Percentiles rank a stretch among this genome's conserved stretches.
phyloP scores from a whole-genome alignment of 2,888 invertebrate species.

The Ochlodes sylvanus region DNA sequence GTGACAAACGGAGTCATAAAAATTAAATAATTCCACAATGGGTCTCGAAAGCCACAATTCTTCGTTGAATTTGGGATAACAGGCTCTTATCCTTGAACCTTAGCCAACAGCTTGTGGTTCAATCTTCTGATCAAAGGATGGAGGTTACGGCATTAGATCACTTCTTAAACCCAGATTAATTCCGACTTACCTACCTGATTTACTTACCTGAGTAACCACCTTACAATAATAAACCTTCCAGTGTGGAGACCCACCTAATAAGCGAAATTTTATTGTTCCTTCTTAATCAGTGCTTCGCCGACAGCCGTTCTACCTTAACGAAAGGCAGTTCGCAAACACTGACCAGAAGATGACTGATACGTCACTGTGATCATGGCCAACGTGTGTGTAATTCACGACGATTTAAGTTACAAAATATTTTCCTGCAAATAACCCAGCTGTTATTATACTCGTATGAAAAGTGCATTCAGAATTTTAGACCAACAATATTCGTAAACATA shows the following conservation, averaged over 20 bases:
- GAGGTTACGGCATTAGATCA: no score
- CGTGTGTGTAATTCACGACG: not conserved
- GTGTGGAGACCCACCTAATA: no score
- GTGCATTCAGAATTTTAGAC: not conserved
- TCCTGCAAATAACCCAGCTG: not conserved
- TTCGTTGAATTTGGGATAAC: not conserved
- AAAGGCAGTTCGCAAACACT: no score
- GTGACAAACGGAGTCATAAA: constrained; percentile 14
- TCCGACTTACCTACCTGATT: no score
- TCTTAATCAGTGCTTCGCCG: no score
- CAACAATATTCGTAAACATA: constrained; percentile 10
- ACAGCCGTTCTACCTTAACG: no score
- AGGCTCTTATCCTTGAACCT: not conserved
- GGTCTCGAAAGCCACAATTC: not conserved
- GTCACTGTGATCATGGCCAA: not conserved
- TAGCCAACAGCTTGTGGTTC: not conserved
- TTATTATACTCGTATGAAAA: constrained; percentile 1
- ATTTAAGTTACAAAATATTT: not conserved
- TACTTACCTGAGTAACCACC: no score
- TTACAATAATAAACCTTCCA: no score
- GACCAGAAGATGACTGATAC: no score
- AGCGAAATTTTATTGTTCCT: no score
- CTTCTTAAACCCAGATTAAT: no score
- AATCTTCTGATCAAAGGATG: not conserved
- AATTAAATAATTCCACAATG: constrained; percentile 15